A percentile compares a stretch with the other conserved stretches of the same genome.
Conservation (phyloP, 2,113 vertebrate genomes). For the Prietella phreatophila region DNA sequence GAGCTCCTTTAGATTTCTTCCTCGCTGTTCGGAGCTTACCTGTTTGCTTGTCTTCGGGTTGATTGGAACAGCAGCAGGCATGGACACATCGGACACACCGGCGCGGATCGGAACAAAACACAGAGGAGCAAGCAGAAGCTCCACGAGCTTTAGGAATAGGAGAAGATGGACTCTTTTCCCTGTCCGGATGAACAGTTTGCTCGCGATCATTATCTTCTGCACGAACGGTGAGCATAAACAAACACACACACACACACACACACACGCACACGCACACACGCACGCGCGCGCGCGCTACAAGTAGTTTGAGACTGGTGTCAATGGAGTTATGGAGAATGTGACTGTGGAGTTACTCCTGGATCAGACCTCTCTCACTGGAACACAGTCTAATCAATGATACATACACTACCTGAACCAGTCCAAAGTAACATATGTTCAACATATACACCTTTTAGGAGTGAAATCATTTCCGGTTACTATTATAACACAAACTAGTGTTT, state of each 20-base stretch:
- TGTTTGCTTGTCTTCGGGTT: background rate
- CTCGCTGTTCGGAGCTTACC: background rate
- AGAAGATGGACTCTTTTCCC: slow-evolving; percentile 34
- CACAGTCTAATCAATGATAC: background rate
- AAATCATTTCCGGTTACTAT: background rate
- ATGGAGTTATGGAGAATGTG: background rate
- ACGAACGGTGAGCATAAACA: slow-evolving; percentile 64
- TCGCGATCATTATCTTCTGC: slow-evolving; percentile 60
- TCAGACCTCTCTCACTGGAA: background rate
- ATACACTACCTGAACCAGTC: background rate
- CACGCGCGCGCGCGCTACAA: slow-evolving; percentile 9
- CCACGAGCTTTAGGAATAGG: slow-evolving; percentile 32
- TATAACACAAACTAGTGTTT: background rate
- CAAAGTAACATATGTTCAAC: background rate
- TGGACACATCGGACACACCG: slow-evolving; percentile 56
- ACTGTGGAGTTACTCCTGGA: background rate
- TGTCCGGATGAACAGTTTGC: slow-evolving; percentile 34
- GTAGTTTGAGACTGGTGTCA: background rate
- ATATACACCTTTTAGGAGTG: background rate
- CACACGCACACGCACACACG: too few species aligned
- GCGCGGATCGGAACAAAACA: slow-evolving; percentile 44
- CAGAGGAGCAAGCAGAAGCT: slow-evolving; percentile 33
- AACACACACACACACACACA: background rate
- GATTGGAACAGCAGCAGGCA: slow-evolving; percentile 40
- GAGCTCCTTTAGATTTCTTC: background rate